Conservation (phyloP, 2,888 invertebrate genomes). For the Abrostola triplasia region DNA sequence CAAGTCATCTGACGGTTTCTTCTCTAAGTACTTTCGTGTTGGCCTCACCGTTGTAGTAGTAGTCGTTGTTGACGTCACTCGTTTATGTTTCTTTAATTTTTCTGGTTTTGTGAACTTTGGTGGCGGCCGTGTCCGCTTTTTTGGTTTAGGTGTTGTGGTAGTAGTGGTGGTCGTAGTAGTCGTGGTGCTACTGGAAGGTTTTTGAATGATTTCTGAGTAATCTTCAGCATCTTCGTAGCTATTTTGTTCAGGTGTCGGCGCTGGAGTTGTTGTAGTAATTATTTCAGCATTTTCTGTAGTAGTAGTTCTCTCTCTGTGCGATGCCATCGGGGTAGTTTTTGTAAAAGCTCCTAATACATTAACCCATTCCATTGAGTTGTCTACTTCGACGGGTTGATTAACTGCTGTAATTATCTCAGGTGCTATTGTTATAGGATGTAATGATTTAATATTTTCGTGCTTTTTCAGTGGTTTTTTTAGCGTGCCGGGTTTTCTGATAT, state of each 20-base stretch:
- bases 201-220: slow-evolving; percentile 11
- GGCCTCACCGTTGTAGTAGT: slow-evolving; percentile 66
- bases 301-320: slow-evolving; percentile 62
- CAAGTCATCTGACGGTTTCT: slow-evolving; percentile 72
- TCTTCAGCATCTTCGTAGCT: slow-evolving; percentile 30
- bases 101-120: slow-evolving; percentile 75
- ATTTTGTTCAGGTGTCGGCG: slow-evolving; percentile 34
- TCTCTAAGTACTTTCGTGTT: slow-evolving; percentile 57
- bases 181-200: slow-evolving; percentile 42
- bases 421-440: slow-evolving; percentile 67
- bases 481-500: slow-evolving; percentile 62
- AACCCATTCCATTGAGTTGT: slow-evolving; percentile 73
- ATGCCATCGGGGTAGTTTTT: slow-evolving; percentile 81
- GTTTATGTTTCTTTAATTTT: slow-evolving; percentile 80
- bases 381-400: slow-evolving; percentile 60
- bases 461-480: slow-evolving; percentile 72
- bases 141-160: slow-evolving; percentile 67
- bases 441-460: slow-evolving; percentile 68
- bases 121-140: slow-evolving; percentile 80
- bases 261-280: slow-evolving; percentile 51
- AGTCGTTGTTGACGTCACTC: slow-evolving; percentile 72
- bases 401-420: slow-evolving; percentile 80
- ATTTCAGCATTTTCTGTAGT: slow-evolving; percentile 59
- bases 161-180: slow-evolving; percentile 60
- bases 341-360: slow-evolving; percentile 77